Evolutionary conservation across 1,140 invertebrate genomes (phyloP), one percentile per base, ranked within the genome.

Genomic region (Tenebrio molitor): DNA sequence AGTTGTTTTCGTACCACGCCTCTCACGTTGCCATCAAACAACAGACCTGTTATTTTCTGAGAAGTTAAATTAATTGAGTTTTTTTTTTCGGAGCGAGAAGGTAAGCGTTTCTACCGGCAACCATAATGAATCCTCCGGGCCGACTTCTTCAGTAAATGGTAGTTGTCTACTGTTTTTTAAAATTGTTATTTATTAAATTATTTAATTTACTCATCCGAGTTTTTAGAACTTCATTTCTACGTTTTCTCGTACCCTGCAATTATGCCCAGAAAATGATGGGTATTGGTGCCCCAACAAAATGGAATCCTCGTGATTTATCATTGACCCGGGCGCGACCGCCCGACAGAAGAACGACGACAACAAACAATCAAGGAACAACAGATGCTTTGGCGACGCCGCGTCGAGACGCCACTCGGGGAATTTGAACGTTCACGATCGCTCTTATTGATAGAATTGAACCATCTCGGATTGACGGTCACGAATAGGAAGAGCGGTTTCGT

Each of bases 61-160:
- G 77, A 77, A 78, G 69, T 75, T 74, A 80, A 78, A 80, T 80
- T 80, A 80, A 80, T 80, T 77, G 78, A 77, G 76, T 80, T 78
- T 78, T 75, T 78, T 80, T 75, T 69, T 21, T 29, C n/a, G n/a
- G n/a, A 17, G 63, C 63, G 63, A 71, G 62, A 62, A 71, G 33
- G 69, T 74, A 78, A 78, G 71, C 78, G 77, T 75, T 79, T 79
- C 76, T 77, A 75, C 73, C 75, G 70, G 71, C 72, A 33, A 74
- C 73, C 70, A 76, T 80, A 80, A 80, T 78, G 76, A 77, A 77
- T 74, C 69, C 69, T 53, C 36, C 36, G 65, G 72, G 58, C 72
- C 66, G 71, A 78, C 78, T 80, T 76, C 78, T 78, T 78, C 77
- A 78, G 78, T 78, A 80, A 80, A 78, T 80, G 74, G 76, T 80